Evolutionary conservation across 1,140 invertebrate genomes (phyloP).

Genomic region (Papilio aristodemus): DNA sequence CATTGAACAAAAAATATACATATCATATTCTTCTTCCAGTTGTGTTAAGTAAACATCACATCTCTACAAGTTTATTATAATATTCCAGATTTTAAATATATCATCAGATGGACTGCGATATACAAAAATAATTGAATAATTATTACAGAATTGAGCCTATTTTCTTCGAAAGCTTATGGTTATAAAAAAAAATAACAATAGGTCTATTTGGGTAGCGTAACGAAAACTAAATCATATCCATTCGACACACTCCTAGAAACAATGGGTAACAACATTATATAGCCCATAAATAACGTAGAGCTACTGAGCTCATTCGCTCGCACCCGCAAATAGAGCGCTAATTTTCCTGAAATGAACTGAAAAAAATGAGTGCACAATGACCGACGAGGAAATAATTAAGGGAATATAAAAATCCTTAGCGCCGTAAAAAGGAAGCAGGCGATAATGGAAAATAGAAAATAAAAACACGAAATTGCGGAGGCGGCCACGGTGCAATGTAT

Average conservation of each 20-base stretch:
- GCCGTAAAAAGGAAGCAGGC: slow-evolving; percentile 25
- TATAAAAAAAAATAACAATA: background rate
- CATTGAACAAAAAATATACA: too few species aligned
- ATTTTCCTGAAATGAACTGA: slow-evolving; percentile 25
- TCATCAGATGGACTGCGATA: too few species aligned
- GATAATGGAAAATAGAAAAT: slow-evolving; percentile 34
- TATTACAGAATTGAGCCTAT: background rate
- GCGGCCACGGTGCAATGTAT: slow-evolving; percentile 33
- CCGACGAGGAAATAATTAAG: slow-evolving; percentile 23
- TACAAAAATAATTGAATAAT: too few species aligned
- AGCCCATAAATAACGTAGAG: background rate
- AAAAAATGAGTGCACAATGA: slow-evolving; percentile 27
- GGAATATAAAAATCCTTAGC: slow-evolving; percentile 29
- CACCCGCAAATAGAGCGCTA: slow-evolving; percentile 9
- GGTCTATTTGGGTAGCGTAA: background rate
- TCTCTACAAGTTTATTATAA: too few species aligned
- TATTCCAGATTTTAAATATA: too few species aligned
- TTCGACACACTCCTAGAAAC: slow-evolving; percentile 3
- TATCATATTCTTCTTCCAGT: too few species aligned
- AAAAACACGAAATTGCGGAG: slow-evolving; percentile 31
- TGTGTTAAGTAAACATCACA: too few species aligned
- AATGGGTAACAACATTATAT: background rate
- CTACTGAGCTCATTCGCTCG: background rate
- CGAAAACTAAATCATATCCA: background rate
- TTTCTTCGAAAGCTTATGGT: background rate